Percentiles rank a stretch among this genome's conserved stretches.
phyloP scores from a whole-genome alignment of 2,113 vertebrate genomes.

The Crotalus helleri region DNA sequence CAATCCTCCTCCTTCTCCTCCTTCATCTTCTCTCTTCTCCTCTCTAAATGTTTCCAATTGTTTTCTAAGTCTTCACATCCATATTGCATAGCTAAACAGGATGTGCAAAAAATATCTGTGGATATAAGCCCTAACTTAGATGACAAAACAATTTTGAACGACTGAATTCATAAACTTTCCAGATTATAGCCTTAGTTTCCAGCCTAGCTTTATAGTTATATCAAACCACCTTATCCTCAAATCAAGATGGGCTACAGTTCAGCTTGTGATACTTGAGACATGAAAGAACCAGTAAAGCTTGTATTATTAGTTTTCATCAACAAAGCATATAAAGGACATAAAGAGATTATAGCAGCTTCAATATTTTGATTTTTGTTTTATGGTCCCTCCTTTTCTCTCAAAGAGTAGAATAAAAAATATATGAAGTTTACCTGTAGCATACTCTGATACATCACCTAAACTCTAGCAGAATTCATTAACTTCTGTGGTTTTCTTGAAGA shows the following conservation, averaged over 20 bases:
- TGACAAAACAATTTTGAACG: neutral
- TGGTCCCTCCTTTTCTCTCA: slow-evolving; percentile 13
- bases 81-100: neutral
- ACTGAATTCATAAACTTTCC: neutral
- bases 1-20: no score
- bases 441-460: slow-evolving; percentile 71
- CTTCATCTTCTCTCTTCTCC: neutral
- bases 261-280: slow-evolving; percentile 62
- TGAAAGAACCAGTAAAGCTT: slow-evolving; percentile 69
- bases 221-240: slow-evolving; percentile 47
- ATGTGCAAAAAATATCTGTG: neutral
- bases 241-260: slow-evolving; percentile 45
- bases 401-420: slow-evolving; percentile 63
- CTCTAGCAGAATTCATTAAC: slow-evolving; percentile 64
- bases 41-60: neutral
- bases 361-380: slow-evolving; percentile 68
- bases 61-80: neutral
- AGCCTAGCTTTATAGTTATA: slow-evolving; percentile 26
- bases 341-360: slow-evolving; percentile 62
- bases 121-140: neutral
- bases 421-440: slow-evolving; percentile 68
- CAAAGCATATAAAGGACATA: slow-evolving; percentile 66
- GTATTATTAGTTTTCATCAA: slow-evolving; percentile 70
- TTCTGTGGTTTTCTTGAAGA: slow-evolving; percentile 57
- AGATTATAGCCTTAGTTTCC: slow-evolving; percentile 8